These are phyloP conservation scores for Nasonovia ribisnigri DNA, from an alignment of 2,888 invertebrate species.

Conservation along the genomic window DNA sequence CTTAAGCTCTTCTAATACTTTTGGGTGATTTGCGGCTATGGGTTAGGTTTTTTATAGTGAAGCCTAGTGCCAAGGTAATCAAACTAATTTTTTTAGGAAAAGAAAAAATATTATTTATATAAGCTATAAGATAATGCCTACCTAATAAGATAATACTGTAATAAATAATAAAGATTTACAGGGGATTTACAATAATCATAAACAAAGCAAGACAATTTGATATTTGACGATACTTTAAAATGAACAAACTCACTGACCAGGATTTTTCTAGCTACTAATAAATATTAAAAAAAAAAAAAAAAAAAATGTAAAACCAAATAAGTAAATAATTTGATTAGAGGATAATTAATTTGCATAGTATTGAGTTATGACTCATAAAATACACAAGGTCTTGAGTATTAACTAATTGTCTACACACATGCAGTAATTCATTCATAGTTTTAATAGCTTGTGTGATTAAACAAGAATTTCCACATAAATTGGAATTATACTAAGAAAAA, in stretches of 20 bases:
- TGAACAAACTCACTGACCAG: neutral
- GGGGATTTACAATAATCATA: neutral
- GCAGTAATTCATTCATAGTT: neutral
- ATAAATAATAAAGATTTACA: neutral
- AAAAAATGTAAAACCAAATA: neutral
- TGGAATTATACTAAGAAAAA: neutral
- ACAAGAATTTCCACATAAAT: neutral
- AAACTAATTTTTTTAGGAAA: neutral
- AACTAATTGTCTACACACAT: neutral
- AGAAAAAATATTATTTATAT: neutral
- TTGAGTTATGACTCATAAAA: neutral
- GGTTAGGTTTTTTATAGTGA: too few relatives aligned
- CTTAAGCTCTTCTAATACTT: too few relatives aligned
- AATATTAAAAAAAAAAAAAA: neutral
- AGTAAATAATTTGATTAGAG: neutral
- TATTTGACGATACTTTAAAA: neutral
- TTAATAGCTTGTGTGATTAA: neutral
- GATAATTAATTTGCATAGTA: conserved; percentile 10
- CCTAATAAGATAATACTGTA: neutral
- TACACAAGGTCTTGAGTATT: neutral
- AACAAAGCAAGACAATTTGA: neutral
- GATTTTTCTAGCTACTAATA: neutral
- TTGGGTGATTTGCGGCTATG: too few relatives aligned
- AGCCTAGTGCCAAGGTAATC: neutral
- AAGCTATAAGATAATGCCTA: neutral